Percentiles rank a stretch among this genome's conserved stretches.
Evolutionary conservation across 2,888 invertebrate species (phyloP).

Genomic region (Cynaeus angustus): DNA sequence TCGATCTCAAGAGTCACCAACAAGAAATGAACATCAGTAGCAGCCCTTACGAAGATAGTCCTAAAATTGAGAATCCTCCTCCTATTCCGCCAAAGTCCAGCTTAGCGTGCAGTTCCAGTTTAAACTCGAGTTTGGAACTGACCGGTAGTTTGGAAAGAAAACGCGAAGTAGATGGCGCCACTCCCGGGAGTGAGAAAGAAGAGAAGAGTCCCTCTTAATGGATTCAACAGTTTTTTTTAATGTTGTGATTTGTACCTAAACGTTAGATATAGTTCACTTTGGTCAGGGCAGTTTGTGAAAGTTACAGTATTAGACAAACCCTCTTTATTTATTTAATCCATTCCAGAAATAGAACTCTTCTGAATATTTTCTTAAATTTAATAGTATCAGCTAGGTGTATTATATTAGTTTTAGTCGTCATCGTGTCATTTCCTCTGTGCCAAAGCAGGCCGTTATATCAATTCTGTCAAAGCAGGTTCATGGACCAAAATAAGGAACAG

Average conservation of each 20-base stretch:
- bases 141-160: slow-evolving; percentile 53
- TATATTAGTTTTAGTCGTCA: slow-evolving; percentile 47
- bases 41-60: slow-evolving; percentile 64
- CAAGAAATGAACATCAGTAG: slow-evolving; percentile 69
- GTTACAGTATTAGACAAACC: slow-evolving; percentile 45
- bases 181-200: slow-evolving; percentile 63
- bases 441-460: slow-evolving; percentile 37
- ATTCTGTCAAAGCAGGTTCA: slow-evolving; percentile 44
- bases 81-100: slow-evolving; percentile 67
- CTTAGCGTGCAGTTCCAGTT: slow-evolving; percentile 55
- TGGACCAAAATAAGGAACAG: slow-evolving; percentile 54
- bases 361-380: slow-evolving; percentile 49
- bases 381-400: slow-evolving; percentile 35
- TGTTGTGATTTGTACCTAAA: slow-evolving; percentile 49
- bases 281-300: slow-evolving; percentile 43
- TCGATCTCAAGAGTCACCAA: slow-evolving; percentile 66
- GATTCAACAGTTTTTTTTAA: slow-evolving; percentile 36
- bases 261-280: slow-evolving; percentile 34
- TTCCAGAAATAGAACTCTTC: slow-evolving; percentile 48
- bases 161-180: slow-evolving; percentile 52
- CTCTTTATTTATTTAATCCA: slow-evolving; percentile 45
- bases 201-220: slow-evolving; percentile 52
- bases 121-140: slow-evolving; percentile 65
- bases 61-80: slow-evolving; percentile 67
- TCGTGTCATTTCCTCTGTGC: slow-evolving; percentile 51